These are phyloP conservation scores for Sus cebifrons DNA, from an alignment of 2,797 vertebrate genomes.

Conservation along the genomic window DNA sequence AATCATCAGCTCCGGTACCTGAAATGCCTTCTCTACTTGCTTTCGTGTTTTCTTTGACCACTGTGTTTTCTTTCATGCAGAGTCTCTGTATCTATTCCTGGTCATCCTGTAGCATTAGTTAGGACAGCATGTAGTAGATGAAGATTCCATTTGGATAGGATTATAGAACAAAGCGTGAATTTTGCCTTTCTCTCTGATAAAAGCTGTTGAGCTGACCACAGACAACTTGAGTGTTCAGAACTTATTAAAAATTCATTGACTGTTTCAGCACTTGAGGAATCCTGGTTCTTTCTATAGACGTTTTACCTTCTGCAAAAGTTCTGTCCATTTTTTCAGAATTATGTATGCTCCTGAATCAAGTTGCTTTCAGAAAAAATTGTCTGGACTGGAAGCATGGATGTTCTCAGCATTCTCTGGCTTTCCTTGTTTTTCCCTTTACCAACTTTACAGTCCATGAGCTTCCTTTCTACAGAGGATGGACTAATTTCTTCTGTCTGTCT, in stretches of 20 bases:
- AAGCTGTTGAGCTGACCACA: slow-evolving; percentile 80
- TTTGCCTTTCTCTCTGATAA: slow-evolving; percentile 81
- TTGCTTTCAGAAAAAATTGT: slow-evolving; percentile 60
- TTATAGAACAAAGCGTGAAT: slow-evolving; percentile 83
- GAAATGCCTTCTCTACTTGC: slow-evolving; percentile 87
- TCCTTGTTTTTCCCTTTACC: slow-evolving; percentile 70
- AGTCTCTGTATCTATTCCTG: slow-evolving; percentile 85
- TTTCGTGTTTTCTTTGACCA: slow-evolving; percentile 85
- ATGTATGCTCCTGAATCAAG: neutral
- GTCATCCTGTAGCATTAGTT: slow-evolving; percentile 82
- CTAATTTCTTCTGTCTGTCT: slow-evolving; percentile 87
- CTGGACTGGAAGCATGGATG: neutral
- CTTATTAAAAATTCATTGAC: slow-evolving; percentile 85
- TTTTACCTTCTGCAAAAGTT: slow-evolving; percentile 87
- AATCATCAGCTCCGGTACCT: slow-evolving; percentile 84
- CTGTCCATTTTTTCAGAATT: slow-evolving; percentile 79
- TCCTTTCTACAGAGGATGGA: slow-evolving; percentile 83
- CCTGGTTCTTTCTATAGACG: slow-evolving; percentile 79
- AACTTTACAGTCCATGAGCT: slow-evolving; percentile 89
- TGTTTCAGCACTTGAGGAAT: slow-evolving; percentile 82
- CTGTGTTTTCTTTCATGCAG: slow-evolving; percentile 84
- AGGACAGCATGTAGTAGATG: slow-evolving; percentile 69
- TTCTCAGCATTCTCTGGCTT: neutral
- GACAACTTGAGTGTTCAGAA: slow-evolving; percentile 87
- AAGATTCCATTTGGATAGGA: slow-evolving; percentile 82